phyloP scores from a whole-genome alignment of 2,888 invertebrate species.

The Coelogynopora nodosa region DNA sequence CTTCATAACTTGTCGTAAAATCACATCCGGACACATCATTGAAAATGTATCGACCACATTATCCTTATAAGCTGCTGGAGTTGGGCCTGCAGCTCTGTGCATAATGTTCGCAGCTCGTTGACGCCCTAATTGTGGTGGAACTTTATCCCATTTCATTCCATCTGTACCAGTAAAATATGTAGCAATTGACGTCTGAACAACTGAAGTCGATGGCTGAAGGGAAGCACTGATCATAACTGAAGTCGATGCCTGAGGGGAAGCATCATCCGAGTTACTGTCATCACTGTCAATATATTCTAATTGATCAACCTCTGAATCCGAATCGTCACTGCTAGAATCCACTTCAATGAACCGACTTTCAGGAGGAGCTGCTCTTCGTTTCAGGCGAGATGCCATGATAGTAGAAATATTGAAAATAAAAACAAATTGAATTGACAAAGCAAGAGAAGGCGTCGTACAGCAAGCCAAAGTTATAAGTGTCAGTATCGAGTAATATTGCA shows the following conservation, averaged over 20 bases:
- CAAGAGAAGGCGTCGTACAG: background rate
- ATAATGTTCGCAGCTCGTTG: background rate
- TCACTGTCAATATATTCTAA: background rate
- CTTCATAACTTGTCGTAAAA: background rate
- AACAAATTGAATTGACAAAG: background rate
- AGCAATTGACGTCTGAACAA: background rate
- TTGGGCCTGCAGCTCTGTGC: background rate
- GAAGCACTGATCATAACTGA: background rate
- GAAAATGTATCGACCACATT: background rate
- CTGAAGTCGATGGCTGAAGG: background rate
- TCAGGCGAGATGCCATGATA: no score
- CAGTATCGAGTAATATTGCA: background rate
- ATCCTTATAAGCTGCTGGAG: background rate
- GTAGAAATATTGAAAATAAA: background rate
- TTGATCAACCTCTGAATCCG: background rate
- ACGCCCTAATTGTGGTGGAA: background rate
- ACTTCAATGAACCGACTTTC: background rate
- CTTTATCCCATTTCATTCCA: background rate
- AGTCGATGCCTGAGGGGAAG: background rate
- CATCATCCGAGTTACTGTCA: background rate
- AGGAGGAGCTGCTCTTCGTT: no score
- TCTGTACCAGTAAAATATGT: background rate
- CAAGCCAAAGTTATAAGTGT: background rate
- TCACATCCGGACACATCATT: background rate
- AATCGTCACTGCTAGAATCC: background rate